Percentiles rank a stretch among this genome's conserved stretches.
These are phyloP conservation scores for Etia nguti DNA, from an alignment of 2,113 vertebrate genomes.

Conservation along the genomic window DNA sequence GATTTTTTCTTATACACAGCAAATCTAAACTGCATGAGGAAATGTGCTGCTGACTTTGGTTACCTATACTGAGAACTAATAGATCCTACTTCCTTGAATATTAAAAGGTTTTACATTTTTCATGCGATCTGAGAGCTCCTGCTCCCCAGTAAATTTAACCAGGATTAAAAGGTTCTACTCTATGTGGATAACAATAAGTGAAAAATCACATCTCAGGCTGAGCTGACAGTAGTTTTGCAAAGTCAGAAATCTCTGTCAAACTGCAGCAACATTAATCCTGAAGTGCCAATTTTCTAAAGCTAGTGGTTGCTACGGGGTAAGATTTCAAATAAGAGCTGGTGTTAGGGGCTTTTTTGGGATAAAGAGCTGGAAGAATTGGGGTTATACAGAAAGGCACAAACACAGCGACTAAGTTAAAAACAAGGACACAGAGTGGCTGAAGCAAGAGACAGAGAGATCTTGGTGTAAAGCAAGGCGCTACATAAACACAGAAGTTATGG, in stretches of 20 bases:
- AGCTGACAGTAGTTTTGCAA: not conserved
- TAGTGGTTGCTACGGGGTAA: not conserved
- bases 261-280: not conserved
- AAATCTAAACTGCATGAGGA: not conserved
- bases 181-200: not conserved
- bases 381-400: not conserved
- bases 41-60: not conserved
- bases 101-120: not conserved
- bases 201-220: not conserved
- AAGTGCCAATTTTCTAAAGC: not conserved
- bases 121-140: not conserved
- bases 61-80: not conserved
- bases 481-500: not conserved
- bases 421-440: not conserved
- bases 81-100: not conserved
- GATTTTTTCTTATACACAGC: not conserved
- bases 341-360: not conserved
- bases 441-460: not conserved
- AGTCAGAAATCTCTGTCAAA: conserved; percentile 7
- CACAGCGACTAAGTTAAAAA: not conserved
- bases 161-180: not conserved
- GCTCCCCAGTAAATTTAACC: not conserved
- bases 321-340: not conserved
- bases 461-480: not conserved
- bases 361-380: not conserved